Evolutionary conservation across 23 tunicate species (phyloP).

Genomic region (Phallusia fumigata): DNA sequence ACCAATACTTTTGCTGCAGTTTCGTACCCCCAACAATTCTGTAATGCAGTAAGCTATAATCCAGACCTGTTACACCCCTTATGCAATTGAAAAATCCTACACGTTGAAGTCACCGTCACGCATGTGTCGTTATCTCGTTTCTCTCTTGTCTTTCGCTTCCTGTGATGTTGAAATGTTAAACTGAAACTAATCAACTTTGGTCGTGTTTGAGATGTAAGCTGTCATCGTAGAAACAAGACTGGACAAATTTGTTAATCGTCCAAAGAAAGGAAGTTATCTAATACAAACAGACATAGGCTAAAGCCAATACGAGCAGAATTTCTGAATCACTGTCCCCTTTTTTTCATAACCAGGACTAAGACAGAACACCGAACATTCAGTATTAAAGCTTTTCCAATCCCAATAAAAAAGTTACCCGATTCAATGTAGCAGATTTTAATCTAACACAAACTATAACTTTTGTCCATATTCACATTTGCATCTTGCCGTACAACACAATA

Average conservation of each 20-base stretch:
- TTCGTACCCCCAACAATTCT: background rate
- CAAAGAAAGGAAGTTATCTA: background rate
- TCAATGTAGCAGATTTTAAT: too few relatives aligned
- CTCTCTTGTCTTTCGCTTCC: background rate
- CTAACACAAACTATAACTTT: too few relatives aligned
- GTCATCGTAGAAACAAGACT: background rate
- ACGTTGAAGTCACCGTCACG: conserved; percentile 1
- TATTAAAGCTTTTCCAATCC: too few relatives aligned
- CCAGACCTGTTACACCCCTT: background rate
- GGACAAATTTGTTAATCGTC: background rate
- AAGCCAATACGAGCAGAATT: too few relatives aligned
- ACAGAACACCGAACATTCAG: too few relatives aligned
- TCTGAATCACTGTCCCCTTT: too few relatives aligned
- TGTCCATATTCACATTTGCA: too few relatives aligned
- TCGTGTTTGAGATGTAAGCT: background rate
- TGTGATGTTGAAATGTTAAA: conserved; percentile 2
- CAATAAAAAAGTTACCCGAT: too few relatives aligned
- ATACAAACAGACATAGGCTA: too few relatives aligned
- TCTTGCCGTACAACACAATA: too few relatives aligned
- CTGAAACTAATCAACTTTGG: background rate
- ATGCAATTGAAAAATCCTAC: background rate
- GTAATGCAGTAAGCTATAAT: background rate
- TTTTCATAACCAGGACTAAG: too few relatives aligned
- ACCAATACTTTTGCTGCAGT: background rate
- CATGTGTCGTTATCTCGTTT: conserved; percentile 11